A percentile compares a stretch with the other conserved stretches of the same genome.
Evolutionary conservation across 2,888 invertebrate genomes (phyloP).

Genomic region (Ecdyonurus torrentis): DNA sequence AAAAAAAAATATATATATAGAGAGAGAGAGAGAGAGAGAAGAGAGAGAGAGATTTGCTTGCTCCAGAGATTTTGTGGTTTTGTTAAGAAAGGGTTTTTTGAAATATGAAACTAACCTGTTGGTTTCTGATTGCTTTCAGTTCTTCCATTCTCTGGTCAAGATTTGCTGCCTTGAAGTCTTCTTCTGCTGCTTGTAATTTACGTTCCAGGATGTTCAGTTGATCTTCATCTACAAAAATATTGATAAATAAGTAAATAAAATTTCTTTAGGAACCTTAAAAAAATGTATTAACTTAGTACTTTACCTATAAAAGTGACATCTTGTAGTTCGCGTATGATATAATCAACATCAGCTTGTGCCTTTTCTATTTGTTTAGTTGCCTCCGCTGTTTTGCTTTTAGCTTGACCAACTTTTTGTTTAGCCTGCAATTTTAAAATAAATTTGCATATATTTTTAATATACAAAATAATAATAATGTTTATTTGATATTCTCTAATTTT

Average conservation of each 20-base stretch:
- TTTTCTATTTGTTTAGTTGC: constrained; percentile 68
- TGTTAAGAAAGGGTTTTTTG: no score
- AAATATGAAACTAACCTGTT: constrained; percentile 38
- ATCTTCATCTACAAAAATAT: constrained; percentile 25
- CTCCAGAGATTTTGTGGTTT: no score
- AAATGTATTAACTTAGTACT: constrained; percentile 10
- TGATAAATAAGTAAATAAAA: constrained; percentile 10
- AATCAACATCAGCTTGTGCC: constrained; percentile 58
- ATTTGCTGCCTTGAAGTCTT: constrained; percentile 49
- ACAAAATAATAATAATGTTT: neutral
- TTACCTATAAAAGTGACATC: constrained; percentile 50
- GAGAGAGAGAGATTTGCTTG: no score
- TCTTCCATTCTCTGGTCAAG: constrained; percentile 58
- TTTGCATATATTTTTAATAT: constrained; percentile 3
- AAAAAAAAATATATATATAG: no score
- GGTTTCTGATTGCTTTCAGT: constrained; percentile 49
- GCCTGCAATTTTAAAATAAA: constrained; percentile 30
- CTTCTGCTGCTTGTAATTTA: constrained; percentile 51
- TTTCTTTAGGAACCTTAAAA: neutral
- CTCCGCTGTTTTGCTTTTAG: constrained; percentile 64
- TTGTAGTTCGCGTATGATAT: constrained; percentile 57
- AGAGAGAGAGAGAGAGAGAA: no score
- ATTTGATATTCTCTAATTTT: neutral
- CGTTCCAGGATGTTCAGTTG: constrained; percentile 34
- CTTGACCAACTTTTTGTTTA: constrained; percentile 58